These are phyloP conservation scores for Timema podura DNA, from an alignment of 2,888 invertebrate species.

Conservation along the genomic window DNA sequence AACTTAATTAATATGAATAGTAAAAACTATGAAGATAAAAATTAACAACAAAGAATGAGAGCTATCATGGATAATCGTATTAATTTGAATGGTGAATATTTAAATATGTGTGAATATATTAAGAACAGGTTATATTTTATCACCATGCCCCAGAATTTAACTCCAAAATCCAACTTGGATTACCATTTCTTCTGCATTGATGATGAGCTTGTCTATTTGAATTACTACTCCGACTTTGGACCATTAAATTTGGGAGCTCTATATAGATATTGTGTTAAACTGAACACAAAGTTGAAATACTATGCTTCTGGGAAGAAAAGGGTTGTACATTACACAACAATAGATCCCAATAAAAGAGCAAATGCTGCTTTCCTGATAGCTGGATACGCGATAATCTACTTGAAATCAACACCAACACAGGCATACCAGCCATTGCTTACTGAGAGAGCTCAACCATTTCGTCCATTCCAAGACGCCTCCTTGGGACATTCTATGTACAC, in stretches of 20 bases:
- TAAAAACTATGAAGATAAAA: too few relatives aligned
- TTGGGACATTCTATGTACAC: constrained; percentile 69
- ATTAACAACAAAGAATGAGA: too few relatives aligned
- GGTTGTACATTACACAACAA: constrained; percentile 76
- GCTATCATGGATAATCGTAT: too few relatives aligned
- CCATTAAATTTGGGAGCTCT: constrained; percentile 83
- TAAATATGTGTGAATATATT: not conserved
- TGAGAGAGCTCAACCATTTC: constrained; percentile 44
- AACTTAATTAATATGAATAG: too few relatives aligned
- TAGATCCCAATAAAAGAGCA: constrained; percentile 69
- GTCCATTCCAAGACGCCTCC: constrained; percentile 73
- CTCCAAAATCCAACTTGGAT: constrained; percentile 61
- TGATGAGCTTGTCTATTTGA: constrained; percentile 73
- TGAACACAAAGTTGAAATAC: constrained; percentile 68
- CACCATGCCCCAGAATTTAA: constrained; percentile 58
- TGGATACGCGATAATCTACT: constrained; percentile 69
- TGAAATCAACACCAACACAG: constrained; percentile 66
- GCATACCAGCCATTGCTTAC: constrained; percentile 59
- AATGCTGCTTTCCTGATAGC: constrained; percentile 87
- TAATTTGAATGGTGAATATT: too few relatives aligned
- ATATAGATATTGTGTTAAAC: constrained; percentile 74
- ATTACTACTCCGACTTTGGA: constrained; percentile 86
- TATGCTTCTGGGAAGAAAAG: constrained; percentile 62
- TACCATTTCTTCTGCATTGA: constrained; percentile 76
- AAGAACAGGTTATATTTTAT: constrained; percentile 72